A percentile compares a stretch with the other conserved stretches of the same genome.
phyloP scores from a whole-genome alignment of 2,113 vertebrate species.

The Sitta europaea region DNA sequence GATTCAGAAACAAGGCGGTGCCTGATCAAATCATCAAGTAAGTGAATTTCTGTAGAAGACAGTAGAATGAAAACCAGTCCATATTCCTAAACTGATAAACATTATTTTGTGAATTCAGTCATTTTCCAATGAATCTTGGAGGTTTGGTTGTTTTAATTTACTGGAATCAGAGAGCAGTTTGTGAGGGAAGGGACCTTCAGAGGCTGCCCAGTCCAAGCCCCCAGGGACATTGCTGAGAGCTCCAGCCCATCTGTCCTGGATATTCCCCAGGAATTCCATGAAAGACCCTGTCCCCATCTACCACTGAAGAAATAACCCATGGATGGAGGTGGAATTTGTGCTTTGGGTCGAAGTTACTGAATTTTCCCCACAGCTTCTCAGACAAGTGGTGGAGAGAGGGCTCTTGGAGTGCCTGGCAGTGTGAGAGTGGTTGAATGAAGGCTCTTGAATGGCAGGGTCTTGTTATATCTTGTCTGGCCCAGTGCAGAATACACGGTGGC shows the following conservation, averaged over 20 bases:
- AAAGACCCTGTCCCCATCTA: neutral
- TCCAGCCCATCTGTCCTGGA: neutral
- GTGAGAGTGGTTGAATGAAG: neutral
- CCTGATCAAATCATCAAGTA: conserved; percentile 98
- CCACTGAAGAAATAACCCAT: neutral
- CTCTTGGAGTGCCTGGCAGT: neutral
- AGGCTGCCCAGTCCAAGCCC: neutral
- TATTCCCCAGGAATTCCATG: neutral
- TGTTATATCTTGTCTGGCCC: neutral
- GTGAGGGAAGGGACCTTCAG: neutral
- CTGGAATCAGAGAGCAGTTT: neutral
- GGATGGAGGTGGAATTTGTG: neutral
- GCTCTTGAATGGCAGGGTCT: neutral
- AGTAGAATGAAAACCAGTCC: neutral
- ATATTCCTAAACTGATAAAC: neutral
- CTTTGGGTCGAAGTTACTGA: rapidly evolving
- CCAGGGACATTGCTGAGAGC: neutral
- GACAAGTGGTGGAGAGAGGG: neutral
- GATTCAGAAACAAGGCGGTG: conserved; percentile 92
- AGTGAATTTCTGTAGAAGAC: conserved; percentile 29
- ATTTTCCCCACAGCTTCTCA: neutral
- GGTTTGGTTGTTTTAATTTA: neutral
- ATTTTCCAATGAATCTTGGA: neutral
- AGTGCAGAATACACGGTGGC: rapidly evolving
- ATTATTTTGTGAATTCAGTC: neutral